Evolutionary conservation across 2,797 vertebrate genomes (phyloP).

Genomic region (Psittacula echo): DNA sequence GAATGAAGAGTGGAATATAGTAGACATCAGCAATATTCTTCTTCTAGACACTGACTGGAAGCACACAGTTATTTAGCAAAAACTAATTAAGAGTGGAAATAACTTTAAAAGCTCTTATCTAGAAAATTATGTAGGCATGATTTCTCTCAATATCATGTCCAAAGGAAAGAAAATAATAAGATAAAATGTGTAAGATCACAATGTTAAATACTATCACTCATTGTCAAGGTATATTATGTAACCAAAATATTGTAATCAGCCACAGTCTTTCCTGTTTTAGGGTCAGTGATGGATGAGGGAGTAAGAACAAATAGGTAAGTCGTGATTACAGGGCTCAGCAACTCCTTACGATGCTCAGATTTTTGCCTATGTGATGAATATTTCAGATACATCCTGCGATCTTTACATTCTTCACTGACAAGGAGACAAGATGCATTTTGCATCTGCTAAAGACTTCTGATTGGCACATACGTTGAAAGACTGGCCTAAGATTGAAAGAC

Average conservation of each 20-base stretch:
- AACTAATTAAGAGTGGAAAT: not conserved
- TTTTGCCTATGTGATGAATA: slow-evolving; percentile 74
- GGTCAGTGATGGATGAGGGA: not conserved
- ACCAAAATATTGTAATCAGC: not conserved
- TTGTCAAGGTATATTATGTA: not conserved
- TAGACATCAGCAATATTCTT: not conserved
- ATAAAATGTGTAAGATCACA: not conserved
- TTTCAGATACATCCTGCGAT: slow-evolving; percentile 72
- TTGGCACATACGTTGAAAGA: slow-evolving; percentile 74
- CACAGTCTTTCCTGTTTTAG: not conserved
- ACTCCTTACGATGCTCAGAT: slow-evolving; percentile 32
- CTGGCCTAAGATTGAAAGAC: slow-evolving; percentile 67
- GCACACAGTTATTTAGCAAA: not conserved
- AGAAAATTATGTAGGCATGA: not conserved
- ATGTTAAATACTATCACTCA: not conserved
- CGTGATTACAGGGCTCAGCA: slow-evolving; percentile 33
- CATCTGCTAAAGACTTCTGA: slow-evolving; percentile 76
- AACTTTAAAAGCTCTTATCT: not conserved
- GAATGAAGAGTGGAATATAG: not conserved
- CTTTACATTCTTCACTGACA: slow-evolving; percentile 76
- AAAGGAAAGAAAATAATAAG: not conserved
- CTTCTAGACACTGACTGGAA: not conserved
- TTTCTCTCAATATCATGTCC: not conserved
- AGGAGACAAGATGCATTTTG: slow-evolving; percentile 75
- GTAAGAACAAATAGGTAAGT: slow-evolving; percentile 17